Evolutionary conservation across 2,888 invertebrate species (phyloP).

Genomic region (Callinectes sapidus): DNA sequence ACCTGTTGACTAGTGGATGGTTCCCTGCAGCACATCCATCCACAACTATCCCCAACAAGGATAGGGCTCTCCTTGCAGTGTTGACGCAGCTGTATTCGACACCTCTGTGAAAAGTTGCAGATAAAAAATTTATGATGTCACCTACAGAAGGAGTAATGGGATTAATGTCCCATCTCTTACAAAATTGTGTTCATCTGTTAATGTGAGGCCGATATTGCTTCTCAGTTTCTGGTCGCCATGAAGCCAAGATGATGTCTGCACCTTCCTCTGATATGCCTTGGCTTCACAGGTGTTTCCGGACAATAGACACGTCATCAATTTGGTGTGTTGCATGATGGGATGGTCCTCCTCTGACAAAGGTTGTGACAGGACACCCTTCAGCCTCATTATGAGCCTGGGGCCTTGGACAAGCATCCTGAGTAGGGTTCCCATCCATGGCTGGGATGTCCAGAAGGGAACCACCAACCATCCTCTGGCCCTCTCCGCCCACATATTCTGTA

Average conservation of each 20-base stretch:
- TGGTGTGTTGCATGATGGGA: conserved; percentile 42
- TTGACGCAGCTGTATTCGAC: too few species aligned
- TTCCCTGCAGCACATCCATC: too few species aligned
- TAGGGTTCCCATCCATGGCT: conserved; percentile 28
- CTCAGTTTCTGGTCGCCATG: too few species aligned
- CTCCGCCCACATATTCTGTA: not conserved
- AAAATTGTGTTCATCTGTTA: conserved; percentile 32
- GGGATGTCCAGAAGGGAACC: conserved; percentile 16
- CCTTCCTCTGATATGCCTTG: conserved; percentile 2
- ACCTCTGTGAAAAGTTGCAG: conserved; percentile 36
- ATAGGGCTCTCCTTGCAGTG: too few species aligned
- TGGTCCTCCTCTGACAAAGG: conserved; percentile 19
- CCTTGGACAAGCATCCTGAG: not conserved
- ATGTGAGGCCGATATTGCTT: not conserved
- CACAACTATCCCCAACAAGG: too few species aligned
- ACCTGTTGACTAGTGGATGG: too few species aligned
- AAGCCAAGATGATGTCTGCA: conserved; percentile 41
- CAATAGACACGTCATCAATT: conserved; percentile 38
- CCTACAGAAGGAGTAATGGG: conserved; percentile 39
- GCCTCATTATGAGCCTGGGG: not conserved
- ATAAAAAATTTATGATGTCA: conserved; percentile 13
- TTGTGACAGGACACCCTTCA: not conserved
- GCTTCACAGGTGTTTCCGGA: conserved; percentile 7
- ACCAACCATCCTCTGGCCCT: conserved; percentile 32
- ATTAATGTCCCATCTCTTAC: conserved; percentile 1